Base-by-base conservation (phyloP, 2,797 vertebrate genomes). In the Microctenopoma lineatum region DNA sequence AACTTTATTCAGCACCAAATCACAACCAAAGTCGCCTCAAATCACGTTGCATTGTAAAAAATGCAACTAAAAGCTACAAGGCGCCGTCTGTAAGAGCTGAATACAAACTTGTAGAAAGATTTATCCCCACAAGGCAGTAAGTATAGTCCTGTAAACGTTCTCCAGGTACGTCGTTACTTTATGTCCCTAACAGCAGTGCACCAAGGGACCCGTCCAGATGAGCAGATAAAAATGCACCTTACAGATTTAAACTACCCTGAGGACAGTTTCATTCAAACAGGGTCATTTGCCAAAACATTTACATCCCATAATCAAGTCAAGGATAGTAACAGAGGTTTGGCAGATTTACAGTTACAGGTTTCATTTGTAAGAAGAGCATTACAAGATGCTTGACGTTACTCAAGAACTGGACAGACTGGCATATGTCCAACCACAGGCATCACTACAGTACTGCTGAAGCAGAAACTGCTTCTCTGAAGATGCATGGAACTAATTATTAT, bases 181-280 rank as follows among this genome's bases (percentile, higher is more conserved):
- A 59, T 27, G 68, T 51, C 59, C 42, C 27, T 62, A 70, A 58
- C 44, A 80, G 50, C 27, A 61, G 50, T 11, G 51, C 72, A 79
- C 34, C 61, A 54, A 65, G 59, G 75, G 58, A 79, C 54, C 38
- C 38, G 39, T 64, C 21, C 51, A 65, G 59, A 77, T 73, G 61
- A 70, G 67, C 54, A 46, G 59, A 75, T 66, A 66, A 77, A 68
- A 77, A 45, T 48, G 48, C 27, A 66, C 54, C 66, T 66, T 39
- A 60, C 15, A 71, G 50, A 83, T 81, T 70, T 59, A 73, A 51
- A 64, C 59, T 4, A 54, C 75, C 76, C 77, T 54, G 59, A 77
- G 73, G 75, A 86, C 57, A 66, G 58, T 41, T 80, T 75, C 14
- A 80, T 25, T 41, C 66, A 59, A 77, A 69, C 65, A 60, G 67